Evolutionary conservation across 1,140 invertebrate genomes (phyloP).

Genomic region (Liolophura sinensis): DNA sequence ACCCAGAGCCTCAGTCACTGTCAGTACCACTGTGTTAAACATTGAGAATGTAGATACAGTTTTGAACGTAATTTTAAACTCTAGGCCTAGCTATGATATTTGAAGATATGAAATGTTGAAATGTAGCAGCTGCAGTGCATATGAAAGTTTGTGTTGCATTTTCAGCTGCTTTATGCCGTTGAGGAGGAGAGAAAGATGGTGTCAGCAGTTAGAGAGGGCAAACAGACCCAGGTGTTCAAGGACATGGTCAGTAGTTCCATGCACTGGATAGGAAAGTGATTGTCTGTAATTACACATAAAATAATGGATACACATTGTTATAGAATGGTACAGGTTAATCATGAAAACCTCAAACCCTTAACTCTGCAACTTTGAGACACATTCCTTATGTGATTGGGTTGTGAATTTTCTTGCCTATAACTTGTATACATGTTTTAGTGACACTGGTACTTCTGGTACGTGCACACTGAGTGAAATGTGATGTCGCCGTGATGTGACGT

Average conservation of each 20-base stretch:
- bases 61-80: not conserved
- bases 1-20: not conserved
- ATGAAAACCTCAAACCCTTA: not conserved
- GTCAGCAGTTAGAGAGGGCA: not conserved
- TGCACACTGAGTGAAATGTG: too few species aligned
- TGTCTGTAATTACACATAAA: not conserved
- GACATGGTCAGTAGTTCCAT: too few species aligned
- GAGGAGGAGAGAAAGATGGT: constrained; percentile 8
- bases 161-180: constrained; percentile 21
- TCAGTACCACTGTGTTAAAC: not conserved
- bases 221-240: not conserved
- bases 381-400: not conserved
- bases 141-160: not conserved
- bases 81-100: not conserved
- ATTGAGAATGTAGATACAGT: not conserved
- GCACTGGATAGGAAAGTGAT: not conserved
- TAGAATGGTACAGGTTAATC: not conserved
- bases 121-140: too few species aligned
- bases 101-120: not conserved
- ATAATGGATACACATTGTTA: not conserved
- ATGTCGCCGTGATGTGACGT: too few species aligned
- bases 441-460: too few species aligned
- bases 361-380: not conserved
- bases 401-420: too few species aligned
- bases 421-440: too few species aligned